These are phyloP conservation scores for Drosophila lini DNA, from an alignment of 1,140 invertebrate genomes.

Conservation along the genomic window DNA sequence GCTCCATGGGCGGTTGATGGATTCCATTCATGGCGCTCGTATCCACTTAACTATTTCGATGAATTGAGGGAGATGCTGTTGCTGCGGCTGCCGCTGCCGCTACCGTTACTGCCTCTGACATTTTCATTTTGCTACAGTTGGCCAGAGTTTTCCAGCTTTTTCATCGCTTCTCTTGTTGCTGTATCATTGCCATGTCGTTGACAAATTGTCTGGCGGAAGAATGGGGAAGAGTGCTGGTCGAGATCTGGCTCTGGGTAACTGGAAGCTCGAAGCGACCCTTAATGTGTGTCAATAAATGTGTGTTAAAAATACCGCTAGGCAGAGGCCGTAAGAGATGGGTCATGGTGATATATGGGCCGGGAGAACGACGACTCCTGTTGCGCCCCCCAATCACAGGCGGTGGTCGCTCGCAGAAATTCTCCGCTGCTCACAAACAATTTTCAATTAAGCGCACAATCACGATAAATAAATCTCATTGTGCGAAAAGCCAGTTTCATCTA, in stretches of 20 bases:
- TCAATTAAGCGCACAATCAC: slow-evolving; percentile 81
- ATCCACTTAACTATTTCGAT: slow-evolving; percentile 54
- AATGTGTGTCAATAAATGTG: slow-evolving; percentile 67
- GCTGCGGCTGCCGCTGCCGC: slow-evolving; percentile 4
- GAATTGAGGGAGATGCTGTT: slow-evolving; percentile 29
- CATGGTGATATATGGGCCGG: slow-evolving; percentile 59
- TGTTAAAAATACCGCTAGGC: slow-evolving; percentile 67
- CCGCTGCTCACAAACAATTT: slow-evolving; percentile 68
- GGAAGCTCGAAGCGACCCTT: slow-evolving; percentile 18
- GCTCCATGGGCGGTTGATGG: slow-evolving; percentile 73
- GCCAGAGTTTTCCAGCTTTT: slow-evolving; percentile 58
- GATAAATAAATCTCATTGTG: slow-evolving; percentile 82
- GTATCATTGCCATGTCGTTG: slow-evolving; percentile 67
- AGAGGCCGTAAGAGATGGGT: slow-evolving; percentile 31
- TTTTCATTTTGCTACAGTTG: slow-evolving; percentile 71
- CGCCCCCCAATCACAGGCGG: slow-evolving; percentile 49
- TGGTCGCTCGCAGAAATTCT: slow-evolving; percentile 15
- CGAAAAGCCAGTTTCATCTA: slow-evolving; percentile 57
- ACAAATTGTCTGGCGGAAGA: slow-evolving; percentile 61
- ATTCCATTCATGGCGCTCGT: slow-evolving; percentile 66
- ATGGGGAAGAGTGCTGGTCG: background rate
- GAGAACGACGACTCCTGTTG: slow-evolving; percentile 56
- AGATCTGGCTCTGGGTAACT: background rate
- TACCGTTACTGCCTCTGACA: slow-evolving; percentile 49
- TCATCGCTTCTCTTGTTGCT: slow-evolving; percentile 23